Conservation (phyloP, 2,113 vertebrate genomes). For the Salminus brasiliensis region DNA sequence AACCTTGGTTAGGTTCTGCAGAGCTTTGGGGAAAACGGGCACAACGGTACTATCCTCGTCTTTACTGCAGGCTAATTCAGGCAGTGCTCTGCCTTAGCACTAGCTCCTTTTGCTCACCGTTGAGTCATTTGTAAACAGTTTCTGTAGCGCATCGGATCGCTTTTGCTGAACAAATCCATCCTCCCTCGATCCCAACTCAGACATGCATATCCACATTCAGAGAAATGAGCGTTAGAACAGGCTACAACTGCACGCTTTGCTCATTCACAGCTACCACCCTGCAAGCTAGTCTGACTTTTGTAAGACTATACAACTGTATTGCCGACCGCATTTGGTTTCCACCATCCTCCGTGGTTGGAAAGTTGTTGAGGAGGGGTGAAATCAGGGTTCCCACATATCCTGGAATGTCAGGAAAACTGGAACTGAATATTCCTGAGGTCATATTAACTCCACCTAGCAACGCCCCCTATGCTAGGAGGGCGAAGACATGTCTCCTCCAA, state of each 20-base stretch:
- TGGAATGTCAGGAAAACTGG: too few species aligned
- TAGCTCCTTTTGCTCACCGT: not conserved
- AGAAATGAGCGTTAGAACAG: not conserved
- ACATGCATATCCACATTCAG: not conserved
- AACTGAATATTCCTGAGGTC: too few species aligned
- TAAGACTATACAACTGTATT: not conserved
- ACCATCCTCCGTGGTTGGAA: too few species aligned
- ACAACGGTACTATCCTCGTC: not conserved
- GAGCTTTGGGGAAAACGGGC: not conserved
- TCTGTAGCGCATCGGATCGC: not conserved
- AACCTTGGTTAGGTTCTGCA: not conserved
- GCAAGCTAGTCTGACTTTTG: not conserved
- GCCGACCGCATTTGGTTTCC: too few species aligned
- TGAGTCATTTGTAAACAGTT: not conserved
- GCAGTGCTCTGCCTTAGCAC: not conserved
- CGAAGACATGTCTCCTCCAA: too few species aligned
- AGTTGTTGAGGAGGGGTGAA: too few species aligned
- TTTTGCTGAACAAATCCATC: not conserved
- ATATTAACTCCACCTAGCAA: too few species aligned
- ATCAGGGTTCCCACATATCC: too few species aligned
- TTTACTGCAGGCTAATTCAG: not conserved
- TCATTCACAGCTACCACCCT: not conserved
- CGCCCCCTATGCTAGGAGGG: too few species aligned
- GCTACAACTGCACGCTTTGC: not conserved
- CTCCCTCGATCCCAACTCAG: not conserved